These are phyloP conservation scores for Acrossocheilus wenchowensis DNA, from an alignment of 2,797 vertebrate genomes.

Conservation along the genomic window DNA sequence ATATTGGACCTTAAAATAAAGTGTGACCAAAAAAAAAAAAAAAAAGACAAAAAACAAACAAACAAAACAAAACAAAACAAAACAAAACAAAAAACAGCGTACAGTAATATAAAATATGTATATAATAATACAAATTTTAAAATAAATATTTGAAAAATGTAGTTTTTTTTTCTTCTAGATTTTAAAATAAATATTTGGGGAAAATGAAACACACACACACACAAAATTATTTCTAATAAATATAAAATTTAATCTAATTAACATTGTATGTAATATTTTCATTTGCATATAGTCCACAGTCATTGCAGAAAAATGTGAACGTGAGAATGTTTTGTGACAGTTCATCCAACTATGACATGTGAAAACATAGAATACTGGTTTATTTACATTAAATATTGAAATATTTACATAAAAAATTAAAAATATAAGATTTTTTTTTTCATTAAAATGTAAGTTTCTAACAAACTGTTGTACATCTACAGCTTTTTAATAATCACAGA, in stretches of 20 bases:
- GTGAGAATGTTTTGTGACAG: neutral
- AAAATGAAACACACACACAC: neutral
- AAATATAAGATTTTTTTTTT: neutral
- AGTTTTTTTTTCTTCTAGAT: neutral
- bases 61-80: too few species aligned
- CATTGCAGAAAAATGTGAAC: neutral
- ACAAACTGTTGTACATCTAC: neutral
- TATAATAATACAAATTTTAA: too few species aligned
- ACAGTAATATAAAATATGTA: too few species aligned
- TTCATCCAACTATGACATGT: neutral
- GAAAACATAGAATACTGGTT: neutral
- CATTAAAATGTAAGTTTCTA: neutral
- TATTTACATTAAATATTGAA: neutral
- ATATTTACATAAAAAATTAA: too few species aligned
- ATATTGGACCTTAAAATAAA: too few species aligned
- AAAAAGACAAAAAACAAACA: too few species aligned
- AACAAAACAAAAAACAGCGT: too few species aligned
- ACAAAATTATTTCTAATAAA: too few species aligned
- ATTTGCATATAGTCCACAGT: neutral
- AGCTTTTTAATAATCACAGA: neutral
- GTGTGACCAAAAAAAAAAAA: too few species aligned
- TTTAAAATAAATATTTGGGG: neutral
- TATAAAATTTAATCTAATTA: neutral
- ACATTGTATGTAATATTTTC: neutral
- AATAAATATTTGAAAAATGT: too few species aligned